A percentile compares a stretch with the other conserved stretches of the same genome.
phyloP scores from a whole-genome alignment of 2,888 invertebrate genomes.

The Halocaridina rubra region DNA sequence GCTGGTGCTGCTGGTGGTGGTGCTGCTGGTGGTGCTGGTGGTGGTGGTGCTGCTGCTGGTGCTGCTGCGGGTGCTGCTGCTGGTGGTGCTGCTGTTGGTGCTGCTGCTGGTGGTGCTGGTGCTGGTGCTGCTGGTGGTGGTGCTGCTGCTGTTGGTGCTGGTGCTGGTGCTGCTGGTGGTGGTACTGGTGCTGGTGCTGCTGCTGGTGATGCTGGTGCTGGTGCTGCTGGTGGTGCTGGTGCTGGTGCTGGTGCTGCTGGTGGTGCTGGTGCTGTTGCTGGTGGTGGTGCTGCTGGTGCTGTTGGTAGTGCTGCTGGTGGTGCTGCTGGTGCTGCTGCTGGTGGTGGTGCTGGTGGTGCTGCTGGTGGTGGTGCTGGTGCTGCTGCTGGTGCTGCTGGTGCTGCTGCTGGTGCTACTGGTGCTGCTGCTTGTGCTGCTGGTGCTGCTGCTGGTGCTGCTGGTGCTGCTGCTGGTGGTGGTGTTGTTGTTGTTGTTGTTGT shows the following conservation, averaged over 20 bases:
- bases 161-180: slow-evolving; percentile 22
- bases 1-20: not conserved
- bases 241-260: not conserved
- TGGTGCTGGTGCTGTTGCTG: slow-evolving; percentile 1
- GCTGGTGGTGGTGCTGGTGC: too few species aligned
- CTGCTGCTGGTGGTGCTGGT: not conserved
- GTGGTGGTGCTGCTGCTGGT: slow-evolving; percentile 20
- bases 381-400: too few species aligned
- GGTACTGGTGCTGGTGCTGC: slow-evolving; percentile 14
- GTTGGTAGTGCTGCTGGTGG: not conserved
- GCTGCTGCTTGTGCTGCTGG: too few species aligned
- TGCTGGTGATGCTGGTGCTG: slow-evolving; percentile 11
- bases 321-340: not conserved
- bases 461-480: too few species aligned
- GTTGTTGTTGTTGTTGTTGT: too few species aligned
- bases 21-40: slow-evolving; percentile 11
- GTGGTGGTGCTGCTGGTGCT: not conserved
- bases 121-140: not conserved
- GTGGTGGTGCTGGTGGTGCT: too few species aligned
- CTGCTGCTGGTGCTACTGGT: too few species aligned
- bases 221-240: slow-evolving; percentile 10
- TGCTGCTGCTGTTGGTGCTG: not conserved
- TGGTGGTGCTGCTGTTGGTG: slow-evolving; percentile 11
- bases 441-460: too few species aligned
- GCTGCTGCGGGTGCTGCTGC: slow-evolving; percentile 2